A percentile compares a stretch with the other conserved stretches of the same genome.
phyloP scores from a whole-genome alignment of 1,140 invertebrate genomes.

The Acromyrmex charruanus region DNA sequence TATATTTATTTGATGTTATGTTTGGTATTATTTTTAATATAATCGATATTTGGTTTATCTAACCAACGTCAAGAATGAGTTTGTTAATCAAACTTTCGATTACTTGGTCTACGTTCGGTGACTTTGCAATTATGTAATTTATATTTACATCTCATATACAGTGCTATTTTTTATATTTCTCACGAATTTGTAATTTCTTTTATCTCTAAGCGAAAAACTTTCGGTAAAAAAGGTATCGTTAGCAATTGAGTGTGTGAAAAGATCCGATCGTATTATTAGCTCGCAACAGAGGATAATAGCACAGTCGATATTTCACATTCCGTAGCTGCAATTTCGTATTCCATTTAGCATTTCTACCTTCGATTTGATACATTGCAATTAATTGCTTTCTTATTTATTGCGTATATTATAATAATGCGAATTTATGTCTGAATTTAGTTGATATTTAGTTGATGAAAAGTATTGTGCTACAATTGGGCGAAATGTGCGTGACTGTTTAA shows the following conservation, averaged over 20 bases:
- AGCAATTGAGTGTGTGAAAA: not conserved
- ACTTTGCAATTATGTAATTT: conserved; percentile 37
- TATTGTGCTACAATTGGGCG: not conserved
- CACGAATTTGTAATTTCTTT: conserved; percentile 14
- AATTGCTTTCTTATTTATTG: conserved; percentile 74
- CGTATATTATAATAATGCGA: conserved; percentile 27
- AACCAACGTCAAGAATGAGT: conserved; percentile 81
- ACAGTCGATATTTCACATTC: conserved; percentile 72
- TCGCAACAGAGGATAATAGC: conserved; percentile 48
- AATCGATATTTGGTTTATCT: conserved; percentile 12
- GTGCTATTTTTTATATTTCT: conserved; percentile 46
- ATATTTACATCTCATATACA: conserved; percentile 34
- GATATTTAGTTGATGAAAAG: conserved; percentile 1
- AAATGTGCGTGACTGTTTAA: not conserved
- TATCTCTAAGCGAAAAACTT: not conserved
- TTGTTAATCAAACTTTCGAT: conserved; percentile 83
- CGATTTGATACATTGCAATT: conserved; percentile 71
- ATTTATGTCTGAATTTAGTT: conserved; percentile 10
- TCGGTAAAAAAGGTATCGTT: conserved; percentile 12
- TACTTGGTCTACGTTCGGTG: conserved; percentile 77
- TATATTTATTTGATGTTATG: conserved; percentile 29
- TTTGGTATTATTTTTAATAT: conserved; percentile 9
- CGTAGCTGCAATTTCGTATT: conserved; percentile 76
- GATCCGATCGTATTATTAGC: not conserved
- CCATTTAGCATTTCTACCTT: conserved; percentile 78